Evolutionary conservation across 2,797 vertebrate genomes (phyloP), one percentile per base, ranked within the genome.

Genomic region (Rallus crepitans): DNA sequence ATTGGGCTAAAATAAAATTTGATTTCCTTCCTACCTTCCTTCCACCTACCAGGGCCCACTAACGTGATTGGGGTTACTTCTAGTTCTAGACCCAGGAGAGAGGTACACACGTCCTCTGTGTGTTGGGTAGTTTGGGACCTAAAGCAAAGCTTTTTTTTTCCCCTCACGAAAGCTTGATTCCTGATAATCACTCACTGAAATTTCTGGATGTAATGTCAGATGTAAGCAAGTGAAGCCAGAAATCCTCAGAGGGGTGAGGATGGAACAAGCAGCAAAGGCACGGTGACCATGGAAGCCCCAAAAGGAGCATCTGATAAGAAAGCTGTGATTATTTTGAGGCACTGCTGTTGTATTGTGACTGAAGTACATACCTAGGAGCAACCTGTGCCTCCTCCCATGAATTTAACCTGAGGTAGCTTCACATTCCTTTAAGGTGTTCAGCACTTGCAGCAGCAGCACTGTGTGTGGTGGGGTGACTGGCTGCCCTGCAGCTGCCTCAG

Each of bases 371-470:
- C 7, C 14, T 53, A 3, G 63, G 65, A 77, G 78, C 30, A 73
- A 24, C 23, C 28, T 31, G 57, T 11, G 45, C 65, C 52, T n/a
- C 4, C 35, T 77, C 24, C 85, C 56, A 2, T 61, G 48, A 30
- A 18, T 71, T 37, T 18, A 1, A 8, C 47, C 59, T 61, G 19
- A 0, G 18, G 55, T 37, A 27, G 4, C 24, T 9, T 30, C n/a
- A 3, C 1, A 47, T 24, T 8, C 31, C 6, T 5, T 4, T 1
- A 2, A 24, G 31, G 25, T 12, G 39, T 12, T 72, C n/a, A 2
- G 42, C 5, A 4, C 10, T 5, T 31, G 40, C 1, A 6, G 42
- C 42, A 45, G 42, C 17, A 39, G 52, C 71, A 8, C 21, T 11
- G 42, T 16, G 1, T 27, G 3, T 16, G 7, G 35, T 12, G 40